Evolutionary conservation across 2,888 invertebrate species (phyloP).

Genomic region (Cryptops parisi): DNA sequence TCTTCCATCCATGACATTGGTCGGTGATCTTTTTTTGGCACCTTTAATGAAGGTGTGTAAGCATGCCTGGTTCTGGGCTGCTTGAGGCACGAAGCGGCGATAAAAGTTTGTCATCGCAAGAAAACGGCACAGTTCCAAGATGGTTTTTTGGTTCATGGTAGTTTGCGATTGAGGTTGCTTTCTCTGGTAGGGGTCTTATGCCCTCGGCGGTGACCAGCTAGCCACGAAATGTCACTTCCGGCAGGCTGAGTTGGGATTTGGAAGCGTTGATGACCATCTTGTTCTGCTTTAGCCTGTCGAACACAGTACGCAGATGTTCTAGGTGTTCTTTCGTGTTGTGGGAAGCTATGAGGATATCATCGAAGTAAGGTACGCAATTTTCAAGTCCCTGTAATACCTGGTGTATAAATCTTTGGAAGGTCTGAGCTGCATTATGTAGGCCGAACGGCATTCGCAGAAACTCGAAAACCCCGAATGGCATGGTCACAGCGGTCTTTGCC

Average conservation of each 20-base stretch:
- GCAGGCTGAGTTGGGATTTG: constrained; percentile 12
- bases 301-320: neutral
- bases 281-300: neutral
- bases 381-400: constrained; percentile 24
- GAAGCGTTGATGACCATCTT: neutral
- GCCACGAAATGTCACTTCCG: constrained; percentile 19
- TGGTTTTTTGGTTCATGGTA: constrained; percentile 3
- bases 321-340: neutral
- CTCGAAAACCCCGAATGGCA: constrained; percentile 30
- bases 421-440: constrained; percentile 31
- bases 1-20: too few species aligned
- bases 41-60: neutral
- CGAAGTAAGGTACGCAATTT: constrained; percentile 25
- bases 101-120: constrained; percentile 21
- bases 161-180: constrained; percentile 14
- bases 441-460: constrained; percentile 29
- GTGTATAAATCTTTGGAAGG: constrained; percentile 31
- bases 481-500: constrained; percentile 29
- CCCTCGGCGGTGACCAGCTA: constrained; percentile 12
- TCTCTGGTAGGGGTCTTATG: constrained; percentile 1
- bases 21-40: neutral
- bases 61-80: constrained; percentile 8
- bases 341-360: constrained; percentile 25
- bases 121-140: constrained; percentile 16
- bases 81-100: constrained; percentile 17